phyloP scores from a whole-genome alignment of 2,888 invertebrate genomes.

The Oligia latruncula region DNA sequence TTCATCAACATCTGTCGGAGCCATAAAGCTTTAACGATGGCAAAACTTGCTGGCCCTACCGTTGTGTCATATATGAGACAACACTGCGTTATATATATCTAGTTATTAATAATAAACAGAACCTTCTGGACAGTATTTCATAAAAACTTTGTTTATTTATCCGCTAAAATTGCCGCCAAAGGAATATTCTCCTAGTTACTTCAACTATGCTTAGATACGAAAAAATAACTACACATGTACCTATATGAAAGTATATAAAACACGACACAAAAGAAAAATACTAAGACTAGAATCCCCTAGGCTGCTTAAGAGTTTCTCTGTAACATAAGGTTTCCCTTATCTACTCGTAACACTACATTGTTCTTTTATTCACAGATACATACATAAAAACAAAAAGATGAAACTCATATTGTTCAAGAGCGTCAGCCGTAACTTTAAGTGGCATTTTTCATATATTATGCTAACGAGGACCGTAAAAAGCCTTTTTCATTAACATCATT shows the following conservation, averaged over 20 bases:
- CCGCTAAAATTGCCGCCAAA: not conserved
- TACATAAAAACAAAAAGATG: slow-evolving; percentile 55
- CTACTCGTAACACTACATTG: slow-evolving; percentile 29
- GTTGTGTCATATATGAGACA: slow-evolving; percentile 66
- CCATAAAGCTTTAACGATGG: slow-evolving; percentile 82
- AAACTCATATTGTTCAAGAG: slow-evolving; percentile 48
- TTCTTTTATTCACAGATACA: slow-evolving; percentile 44
- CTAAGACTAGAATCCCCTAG: slow-evolving; percentile 25
- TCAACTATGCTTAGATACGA: not conserved
- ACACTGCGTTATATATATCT: slow-evolving; percentile 33
- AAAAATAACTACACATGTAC: slow-evolving; percentile 7
- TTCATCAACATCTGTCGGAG: slow-evolving; percentile 82
- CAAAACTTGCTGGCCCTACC: slow-evolving; percentile 68
- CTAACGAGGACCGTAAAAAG: slow-evolving; percentile 48
- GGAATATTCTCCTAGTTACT: slow-evolving; percentile 4
- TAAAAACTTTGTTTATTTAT: slow-evolving; percentile 34
- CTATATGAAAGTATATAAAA: slow-evolving; percentile 21
- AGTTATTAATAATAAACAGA: slow-evolving; percentile 54
- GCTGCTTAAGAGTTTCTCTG: slow-evolving; percentile 4
- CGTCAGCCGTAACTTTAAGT: slow-evolving; percentile 56
- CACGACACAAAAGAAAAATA: slow-evolving; percentile 16
- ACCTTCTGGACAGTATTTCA: slow-evolving; percentile 37
- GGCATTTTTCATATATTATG: slow-evolving; percentile 54
- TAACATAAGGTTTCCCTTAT: slow-evolving; percentile 16
- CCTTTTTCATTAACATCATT: slow-evolving; percentile 48